Percentiles rank a stretch among this genome's conserved stretches.
phyloP scores from a whole-genome alignment of 2,113 vertebrate species.

The Sigmodon hispidus region DNA sequence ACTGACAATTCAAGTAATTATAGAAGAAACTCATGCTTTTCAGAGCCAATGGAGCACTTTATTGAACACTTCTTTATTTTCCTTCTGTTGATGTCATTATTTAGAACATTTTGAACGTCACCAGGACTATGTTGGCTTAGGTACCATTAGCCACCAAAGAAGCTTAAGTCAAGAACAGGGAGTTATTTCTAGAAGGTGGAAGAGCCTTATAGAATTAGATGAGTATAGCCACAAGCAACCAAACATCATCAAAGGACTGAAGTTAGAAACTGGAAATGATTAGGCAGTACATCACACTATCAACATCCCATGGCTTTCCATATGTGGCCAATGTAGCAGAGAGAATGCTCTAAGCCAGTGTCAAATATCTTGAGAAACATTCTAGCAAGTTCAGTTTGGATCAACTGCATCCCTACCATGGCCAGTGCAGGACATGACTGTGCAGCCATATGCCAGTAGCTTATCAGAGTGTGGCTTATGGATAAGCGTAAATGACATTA shows the following conservation, averaged over 20 bases:
- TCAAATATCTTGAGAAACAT: neutral
- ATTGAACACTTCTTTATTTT: neutral
- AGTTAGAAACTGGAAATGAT: neutral
- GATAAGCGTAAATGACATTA: neutral
- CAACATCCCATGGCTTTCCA: neutral
- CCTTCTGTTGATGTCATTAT: neutral
- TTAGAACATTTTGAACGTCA: conserved; percentile 5
- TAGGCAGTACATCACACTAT: neutral
- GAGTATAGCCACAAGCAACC: neutral
- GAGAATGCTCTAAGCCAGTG: neutral
- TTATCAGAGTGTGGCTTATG: neutral
- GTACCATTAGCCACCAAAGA: neutral
- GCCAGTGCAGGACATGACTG: neutral
- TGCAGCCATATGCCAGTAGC: neutral
- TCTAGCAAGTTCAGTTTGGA: neutral
- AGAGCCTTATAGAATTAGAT: neutral
- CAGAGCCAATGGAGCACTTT: conserved; percentile 13
- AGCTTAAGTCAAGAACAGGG: neutral
- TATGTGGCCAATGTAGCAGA: neutral
- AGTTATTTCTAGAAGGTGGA: neutral
- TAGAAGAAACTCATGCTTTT: conserved; percentile 2
- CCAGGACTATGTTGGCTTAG: neutral
- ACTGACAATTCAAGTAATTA: conserved; percentile 16
- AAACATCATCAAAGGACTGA: neutral
- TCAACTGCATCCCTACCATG: neutral